Percentiles rank a stretch among this genome's conserved stretches.
Evolutionary conservation across 2,113 vertebrate genomes (phyloP).

Genomic region (Reinhardtius hippoglossoides): DNA sequence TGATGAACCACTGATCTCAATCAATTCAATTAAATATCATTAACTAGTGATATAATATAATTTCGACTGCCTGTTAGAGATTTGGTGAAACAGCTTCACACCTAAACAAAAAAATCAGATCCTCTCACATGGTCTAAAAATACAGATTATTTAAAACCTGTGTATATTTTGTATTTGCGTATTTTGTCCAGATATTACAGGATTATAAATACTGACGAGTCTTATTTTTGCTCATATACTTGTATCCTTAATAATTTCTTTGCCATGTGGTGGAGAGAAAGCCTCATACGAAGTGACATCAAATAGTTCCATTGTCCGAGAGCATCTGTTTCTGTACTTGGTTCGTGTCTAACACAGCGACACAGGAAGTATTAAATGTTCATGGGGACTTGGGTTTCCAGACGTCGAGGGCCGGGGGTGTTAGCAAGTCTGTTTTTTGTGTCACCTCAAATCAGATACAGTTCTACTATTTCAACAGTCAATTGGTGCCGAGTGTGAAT

Average conservation of each 20-base stretch:
- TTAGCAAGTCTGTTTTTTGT: constrained; percentile 27
- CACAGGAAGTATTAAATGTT: constrained; percentile 67
- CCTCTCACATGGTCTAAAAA: no score
- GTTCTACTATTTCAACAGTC: constrained; percentile 35
- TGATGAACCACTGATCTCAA: no score
- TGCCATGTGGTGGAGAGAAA: constrained; percentile 16
- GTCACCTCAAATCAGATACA: constrained; percentile 48
- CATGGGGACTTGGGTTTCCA: constrained; percentile 54
- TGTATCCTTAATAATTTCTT: neutral
- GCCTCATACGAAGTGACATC: neutral
- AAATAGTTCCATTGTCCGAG: constrained; percentile 27
- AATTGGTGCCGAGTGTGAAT: constrained; percentile 41
- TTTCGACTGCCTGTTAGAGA: no score
- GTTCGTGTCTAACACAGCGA: constrained; percentile 33
- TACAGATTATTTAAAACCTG: no score
- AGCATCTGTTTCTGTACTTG: constrained; percentile 55
- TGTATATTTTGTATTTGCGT: no score
- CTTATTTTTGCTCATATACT: neutral
- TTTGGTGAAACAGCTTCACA: no score
- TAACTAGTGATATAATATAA: no score
- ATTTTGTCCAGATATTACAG: no score
- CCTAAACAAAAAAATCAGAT: no score
- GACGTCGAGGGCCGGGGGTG: constrained; percentile 41
- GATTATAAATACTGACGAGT: no score
- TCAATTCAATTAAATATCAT: no score